Evolutionary conservation across 2,113 vertebrate species (phyloP).

Genomic region (Rhineura floridana): DNA sequence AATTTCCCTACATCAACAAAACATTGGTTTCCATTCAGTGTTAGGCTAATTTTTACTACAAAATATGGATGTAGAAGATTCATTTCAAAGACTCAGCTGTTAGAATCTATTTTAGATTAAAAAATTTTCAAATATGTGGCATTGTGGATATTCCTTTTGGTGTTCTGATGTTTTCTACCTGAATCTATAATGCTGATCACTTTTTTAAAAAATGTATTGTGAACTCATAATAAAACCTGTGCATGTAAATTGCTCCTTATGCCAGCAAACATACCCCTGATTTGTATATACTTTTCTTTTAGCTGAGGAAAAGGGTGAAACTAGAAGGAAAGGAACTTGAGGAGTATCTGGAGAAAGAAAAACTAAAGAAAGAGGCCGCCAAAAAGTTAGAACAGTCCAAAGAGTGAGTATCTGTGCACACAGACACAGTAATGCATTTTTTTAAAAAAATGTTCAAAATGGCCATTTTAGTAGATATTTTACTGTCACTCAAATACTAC

Average conservation of each 20-base stretch:
- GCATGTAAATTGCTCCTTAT: neutral
- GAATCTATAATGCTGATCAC: neutral
- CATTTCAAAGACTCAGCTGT: neutral
- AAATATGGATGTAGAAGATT: neutral
- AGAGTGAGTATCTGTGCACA: constrained; percentile 83
- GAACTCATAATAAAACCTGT: neutral
- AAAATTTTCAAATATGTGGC: neutral
- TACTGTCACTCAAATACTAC: neutral
- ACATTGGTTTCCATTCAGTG: constrained; percentile 3
- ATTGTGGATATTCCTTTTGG: neutral
- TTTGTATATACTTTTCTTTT: constrained; percentile 25
- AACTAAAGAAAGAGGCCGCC: constrained; percentile 94
- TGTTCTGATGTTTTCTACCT: neutral
- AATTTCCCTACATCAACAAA: neutral
- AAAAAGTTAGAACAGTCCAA: constrained; percentile 98
- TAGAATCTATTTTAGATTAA: neutral
- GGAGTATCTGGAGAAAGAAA: constrained; percentile 95
- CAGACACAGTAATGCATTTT: neutral
- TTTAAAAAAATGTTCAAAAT: neutral
- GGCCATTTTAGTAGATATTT: neutral
- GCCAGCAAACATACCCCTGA: neutral
- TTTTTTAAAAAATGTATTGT: neutral
- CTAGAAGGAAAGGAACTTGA: constrained; percentile 97
- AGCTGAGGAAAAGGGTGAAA: constrained; percentile 95
- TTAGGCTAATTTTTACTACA: constrained; percentile 1